These are phyloP conservation scores for Lutjanus campechanus DNA, from an alignment of 2,797 vertebrate genomes.

Conservation along the genomic window DNA sequence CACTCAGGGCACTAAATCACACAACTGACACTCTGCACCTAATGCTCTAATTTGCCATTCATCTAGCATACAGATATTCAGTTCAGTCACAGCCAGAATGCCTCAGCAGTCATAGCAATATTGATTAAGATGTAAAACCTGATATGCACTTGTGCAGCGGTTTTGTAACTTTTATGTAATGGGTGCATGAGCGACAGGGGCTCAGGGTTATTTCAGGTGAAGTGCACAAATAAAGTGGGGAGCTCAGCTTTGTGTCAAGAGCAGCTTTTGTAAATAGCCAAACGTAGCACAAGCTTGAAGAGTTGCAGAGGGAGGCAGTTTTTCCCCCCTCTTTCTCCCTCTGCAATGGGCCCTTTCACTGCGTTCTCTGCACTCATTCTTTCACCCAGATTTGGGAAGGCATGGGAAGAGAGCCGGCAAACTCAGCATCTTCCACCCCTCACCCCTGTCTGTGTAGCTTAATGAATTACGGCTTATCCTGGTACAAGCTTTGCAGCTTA, in stretches of 20 bases:
- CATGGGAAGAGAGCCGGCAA: slow-evolving; percentile 59
- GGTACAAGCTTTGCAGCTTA: slow-evolving; percentile 83
- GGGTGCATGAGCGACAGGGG: slow-evolving; percentile 5
- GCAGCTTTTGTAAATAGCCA: slow-evolving; percentile 69
- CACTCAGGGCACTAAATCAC: slow-evolving; percentile 46
- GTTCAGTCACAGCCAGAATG: neutral
- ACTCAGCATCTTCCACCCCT: slow-evolving; percentile 84
- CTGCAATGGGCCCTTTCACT: slow-evolving; percentile 50
- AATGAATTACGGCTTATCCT: slow-evolving; percentile 86
- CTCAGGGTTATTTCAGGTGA: slow-evolving; percentile 60
- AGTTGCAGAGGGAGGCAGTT: slow-evolving; percentile 72
- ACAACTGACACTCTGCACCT: slow-evolving; percentile 26
- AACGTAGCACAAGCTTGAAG: slow-evolving; percentile 61
- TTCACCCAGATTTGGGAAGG: slow-evolving; percentile 67
- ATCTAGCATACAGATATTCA: slow-evolving; percentile 1
- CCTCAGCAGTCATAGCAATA: neutral
- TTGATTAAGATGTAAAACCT: slow-evolving; percentile 14
- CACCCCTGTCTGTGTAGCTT: slow-evolving; percentile 75
- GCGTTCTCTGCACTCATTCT: slow-evolving; percentile 74
- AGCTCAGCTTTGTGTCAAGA: slow-evolving; percentile 58
- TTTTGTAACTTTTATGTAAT: slow-evolving; percentile 44
- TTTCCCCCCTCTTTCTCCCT: slow-evolving; percentile 27
- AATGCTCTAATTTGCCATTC: slow-evolving; percentile 35
- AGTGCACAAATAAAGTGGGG: slow-evolving; percentile 53
- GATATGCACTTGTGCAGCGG: neutral